These are phyloP conservation scores for Trididemnum clinides DNA, from an alignment of 23 tunicate genomes.

Conservation along the genomic window DNA sequence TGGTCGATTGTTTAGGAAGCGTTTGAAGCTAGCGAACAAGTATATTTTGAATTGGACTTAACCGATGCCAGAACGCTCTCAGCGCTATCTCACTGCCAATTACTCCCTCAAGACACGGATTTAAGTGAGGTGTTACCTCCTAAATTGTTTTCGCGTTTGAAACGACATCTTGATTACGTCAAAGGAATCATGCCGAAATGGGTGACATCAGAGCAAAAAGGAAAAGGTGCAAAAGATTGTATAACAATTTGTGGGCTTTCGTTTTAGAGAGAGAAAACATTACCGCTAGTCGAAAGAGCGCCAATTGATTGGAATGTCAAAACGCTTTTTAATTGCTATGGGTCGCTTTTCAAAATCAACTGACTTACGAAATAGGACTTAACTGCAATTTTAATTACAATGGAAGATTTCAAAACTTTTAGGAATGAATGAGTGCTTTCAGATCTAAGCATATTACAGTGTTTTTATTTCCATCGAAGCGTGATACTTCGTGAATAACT, in stretches of 20 bases:
- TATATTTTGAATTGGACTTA: constrained; percentile 59
- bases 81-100: constrained; percentile 46
- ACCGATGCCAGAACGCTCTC: constrained; percentile 42
- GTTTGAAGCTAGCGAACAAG: constrained; percentile 28
- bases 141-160: constrained; percentile 34
- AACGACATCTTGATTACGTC: constrained; percentile 50
- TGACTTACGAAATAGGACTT: too few species aligned
- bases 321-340: too few species aligned
- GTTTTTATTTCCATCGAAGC: too few species aligned
- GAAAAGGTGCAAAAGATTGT: constrained; percentile 21
- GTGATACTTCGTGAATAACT: too few species aligned
- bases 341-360: too few species aligned
- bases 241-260: too few species aligned
- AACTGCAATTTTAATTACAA: too few species aligned
- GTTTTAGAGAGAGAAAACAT: not conserved
- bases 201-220: constrained; percentile 43
- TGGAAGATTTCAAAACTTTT: too few species aligned
- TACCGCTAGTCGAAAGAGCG: not conserved
- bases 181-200: constrained; percentile 40
- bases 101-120: constrained; percentile 41
- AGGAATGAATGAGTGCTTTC: too few species aligned
- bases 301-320: too few species aligned
- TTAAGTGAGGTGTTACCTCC: constrained; percentile 33
- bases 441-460: too few species aligned
- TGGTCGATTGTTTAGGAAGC: constrained; percentile 42